Conservation (phyloP, 1,140 invertebrate genomes). For the Drosophila erecta region DNA sequence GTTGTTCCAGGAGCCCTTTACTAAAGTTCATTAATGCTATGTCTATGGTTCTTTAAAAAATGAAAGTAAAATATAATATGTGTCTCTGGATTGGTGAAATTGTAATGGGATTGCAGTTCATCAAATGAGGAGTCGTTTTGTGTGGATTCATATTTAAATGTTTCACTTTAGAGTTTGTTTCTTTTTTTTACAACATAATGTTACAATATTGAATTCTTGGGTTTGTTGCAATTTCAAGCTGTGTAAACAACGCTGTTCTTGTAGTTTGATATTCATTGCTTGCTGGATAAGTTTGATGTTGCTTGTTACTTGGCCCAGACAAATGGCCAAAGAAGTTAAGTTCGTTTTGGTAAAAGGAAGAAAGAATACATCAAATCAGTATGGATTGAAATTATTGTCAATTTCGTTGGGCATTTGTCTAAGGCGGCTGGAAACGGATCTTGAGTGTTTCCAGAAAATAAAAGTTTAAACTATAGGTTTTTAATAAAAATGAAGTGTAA, state of each 20-base stretch:
- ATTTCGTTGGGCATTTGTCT: constrained; percentile 34
- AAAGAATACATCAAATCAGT: not conserved
- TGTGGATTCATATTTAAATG: constrained; percentile 4
- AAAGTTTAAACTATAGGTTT: constrained; percentile 20
- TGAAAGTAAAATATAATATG: constrained; percentile 7
- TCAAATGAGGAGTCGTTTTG: constrained; percentile 4
- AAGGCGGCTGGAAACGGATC: constrained; percentile 5
- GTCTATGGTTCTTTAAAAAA: constrained; percentile 14
- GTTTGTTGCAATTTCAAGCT: constrained; percentile 25
- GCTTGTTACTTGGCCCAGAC: constrained; percentile 26
- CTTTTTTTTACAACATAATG: constrained; percentile 23
- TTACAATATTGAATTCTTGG: constrained; percentile 25
- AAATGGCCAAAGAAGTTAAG: constrained; percentile 31
- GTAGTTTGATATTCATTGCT: constrained; percentile 43
- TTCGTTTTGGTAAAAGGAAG: not conserved
- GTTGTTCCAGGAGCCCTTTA: constrained; percentile 12
- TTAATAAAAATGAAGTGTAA: constrained; percentile 36
- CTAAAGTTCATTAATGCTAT: constrained; percentile 26
- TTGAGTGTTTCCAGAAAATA: constrained; percentile 6
- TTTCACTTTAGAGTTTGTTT: constrained; percentile 20
- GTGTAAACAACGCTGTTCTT: constrained; percentile 32
- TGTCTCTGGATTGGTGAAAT: not conserved
- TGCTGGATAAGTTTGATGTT: constrained; percentile 29
- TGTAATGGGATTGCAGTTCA: not conserved
- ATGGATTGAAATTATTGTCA: not conserved